Evolutionary conservation across 2,797 vertebrate genomes (phyloP).

Genomic region (Poecilia velifera): DNA sequence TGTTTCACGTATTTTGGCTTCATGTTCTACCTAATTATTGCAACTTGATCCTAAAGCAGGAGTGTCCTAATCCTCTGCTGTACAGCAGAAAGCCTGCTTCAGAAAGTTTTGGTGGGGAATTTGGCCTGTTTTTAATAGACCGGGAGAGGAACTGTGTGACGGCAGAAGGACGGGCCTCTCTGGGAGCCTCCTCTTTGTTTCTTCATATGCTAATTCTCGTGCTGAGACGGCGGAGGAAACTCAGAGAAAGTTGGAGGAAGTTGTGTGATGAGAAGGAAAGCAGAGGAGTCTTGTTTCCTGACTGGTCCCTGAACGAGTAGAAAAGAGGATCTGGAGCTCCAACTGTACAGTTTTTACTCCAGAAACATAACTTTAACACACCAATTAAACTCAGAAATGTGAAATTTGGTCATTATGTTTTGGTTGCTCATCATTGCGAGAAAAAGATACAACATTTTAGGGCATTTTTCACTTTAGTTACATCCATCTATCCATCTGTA

Average conservation of each 20-base stretch:
- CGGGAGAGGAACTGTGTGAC: conserved; percentile 64
- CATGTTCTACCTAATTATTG: conserved; percentile 83
- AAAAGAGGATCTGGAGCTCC: conserved; percentile 16
- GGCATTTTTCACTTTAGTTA: not conserved
- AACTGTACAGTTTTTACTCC: conserved; percentile 11
- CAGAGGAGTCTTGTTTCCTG: conserved; percentile 42
- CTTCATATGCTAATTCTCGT: conserved; percentile 55
- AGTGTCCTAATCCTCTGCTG: conserved; percentile 77
- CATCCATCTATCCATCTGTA: not conserved
- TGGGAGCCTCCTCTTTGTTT: conserved; percentile 64
- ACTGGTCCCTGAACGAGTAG: conserved; percentile 25
- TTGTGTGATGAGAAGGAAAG: conserved; percentile 41
- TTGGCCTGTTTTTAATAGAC: conserved; percentile 76
- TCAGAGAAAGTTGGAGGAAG: conserved; percentile 61
- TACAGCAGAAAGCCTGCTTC: conserved; percentile 74
- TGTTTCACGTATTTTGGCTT: conserved; percentile 77
- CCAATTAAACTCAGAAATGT: not conserved
- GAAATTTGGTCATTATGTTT: not conserved
- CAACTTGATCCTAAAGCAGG: conserved; percentile 82
- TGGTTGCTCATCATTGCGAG: not conserved
- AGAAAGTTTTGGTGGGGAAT: conserved; percentile 76
- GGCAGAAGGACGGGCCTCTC: conserved; percentile 72
- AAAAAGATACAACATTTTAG: not conserved
- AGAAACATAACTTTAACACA: conserved; percentile 13
- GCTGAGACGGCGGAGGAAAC: conserved; percentile 36